Evolutionary conservation across 2,797 vertebrate species (phyloP), one percentile per base, ranked within the genome.

Genomic region (Lithobates sylvaticus): DNA sequence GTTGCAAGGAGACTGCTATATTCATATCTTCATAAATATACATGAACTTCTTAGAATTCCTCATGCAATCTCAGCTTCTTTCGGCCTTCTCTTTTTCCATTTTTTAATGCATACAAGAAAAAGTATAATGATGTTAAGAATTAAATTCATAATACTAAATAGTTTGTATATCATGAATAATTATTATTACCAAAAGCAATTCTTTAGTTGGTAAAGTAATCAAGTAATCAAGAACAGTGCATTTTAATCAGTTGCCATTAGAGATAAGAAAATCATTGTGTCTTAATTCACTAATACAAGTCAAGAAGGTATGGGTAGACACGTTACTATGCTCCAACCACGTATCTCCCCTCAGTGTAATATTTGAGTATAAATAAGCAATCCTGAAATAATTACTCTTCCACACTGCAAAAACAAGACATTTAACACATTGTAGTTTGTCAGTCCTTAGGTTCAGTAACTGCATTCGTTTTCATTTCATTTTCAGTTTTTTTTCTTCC

Each of bases 1-100:
- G 65, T 61, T 71, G 39, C 23, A 61, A 72, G 21, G 34, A 81
- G 15, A 61, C 21, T 58, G 16, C 27, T 16, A 61, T 76, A 76
- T 64, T 76, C 29, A 61, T 36, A 54, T 68, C 64, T 78, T 78
- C 58, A 69, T 78, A 78, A 67, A 78, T 78, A 68, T 78, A 80
- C 78, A 69, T 80, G 44, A 12, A 34, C 29, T 69, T 10, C 44
- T 80, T 80, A 34, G 16, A 29, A 80, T 70, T 70, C 67, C 9
- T 12, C 42, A 23, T 80, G 3, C 23, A 42, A 73, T 44, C 71
- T 73, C 71, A 13, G 71, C 23, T 44, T 73, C 71, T 44, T 44
- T 42, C n/a, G 6, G 10, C n/a, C 65, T 67, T 44, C 58, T 26
- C 71, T 39, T 44, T 73, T 42, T 73, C 39, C 36, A 10, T 39